These are phyloP conservation scores for Tenthredo scrophulariae DNA, from an alignment of 2,888 invertebrate species.

Conservation along the genomic window DNA sequence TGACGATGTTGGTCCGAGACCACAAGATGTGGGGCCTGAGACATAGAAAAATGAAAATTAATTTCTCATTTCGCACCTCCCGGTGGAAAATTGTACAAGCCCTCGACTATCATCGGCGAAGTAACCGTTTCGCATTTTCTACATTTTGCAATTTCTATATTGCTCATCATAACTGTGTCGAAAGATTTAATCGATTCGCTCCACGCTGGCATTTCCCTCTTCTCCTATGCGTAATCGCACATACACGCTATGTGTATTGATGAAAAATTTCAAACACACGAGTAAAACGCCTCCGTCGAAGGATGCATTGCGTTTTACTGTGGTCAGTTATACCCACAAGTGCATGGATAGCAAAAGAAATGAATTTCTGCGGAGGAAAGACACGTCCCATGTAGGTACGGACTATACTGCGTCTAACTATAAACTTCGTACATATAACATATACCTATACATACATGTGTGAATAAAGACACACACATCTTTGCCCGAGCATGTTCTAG, in stretches of 20 bases:
- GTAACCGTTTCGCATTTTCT: not conserved
- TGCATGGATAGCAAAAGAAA: conserved; percentile 6
- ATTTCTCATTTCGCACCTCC: not conserved
- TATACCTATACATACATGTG: too few species aligned
- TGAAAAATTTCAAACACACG: too few species aligned
- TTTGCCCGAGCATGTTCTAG: not conserved
- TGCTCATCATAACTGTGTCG: not conserved
- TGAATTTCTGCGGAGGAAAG: not conserved
- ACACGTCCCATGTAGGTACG: not conserved
- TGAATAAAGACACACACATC: not conserved
- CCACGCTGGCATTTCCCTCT: conserved; percentile 11
- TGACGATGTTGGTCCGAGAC: not conserved
- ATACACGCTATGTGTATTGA: too few species aligned
- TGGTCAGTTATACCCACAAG: not conserved
- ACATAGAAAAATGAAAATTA: not conserved
- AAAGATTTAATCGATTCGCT: conserved; percentile 11
- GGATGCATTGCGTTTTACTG: conserved; percentile 12
- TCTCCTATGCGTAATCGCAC: not conserved
- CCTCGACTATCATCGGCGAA: not conserved
- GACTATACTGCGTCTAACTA: not conserved
- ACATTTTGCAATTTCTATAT: not conserved
- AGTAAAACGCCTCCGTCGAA: not conserved
- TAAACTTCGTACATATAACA: not conserved
- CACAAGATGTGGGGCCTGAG: not conserved
- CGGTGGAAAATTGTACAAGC: too few species aligned